Evolutionary conservation across 2,797 vertebrate species (phyloP).

Genomic region (Spheniscus humboldti): DNA sequence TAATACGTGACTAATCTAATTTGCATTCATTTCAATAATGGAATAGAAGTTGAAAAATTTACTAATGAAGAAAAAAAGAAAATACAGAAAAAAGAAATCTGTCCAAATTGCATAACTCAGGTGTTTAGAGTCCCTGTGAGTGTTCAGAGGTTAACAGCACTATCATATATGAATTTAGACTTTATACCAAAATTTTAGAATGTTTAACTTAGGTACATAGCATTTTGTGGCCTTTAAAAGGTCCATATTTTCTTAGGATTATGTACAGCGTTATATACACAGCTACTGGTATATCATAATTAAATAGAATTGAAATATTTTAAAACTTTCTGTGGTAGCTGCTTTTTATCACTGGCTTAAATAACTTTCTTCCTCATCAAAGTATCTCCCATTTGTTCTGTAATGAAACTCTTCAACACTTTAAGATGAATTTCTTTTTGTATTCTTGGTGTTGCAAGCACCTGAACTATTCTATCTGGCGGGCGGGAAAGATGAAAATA

Average conservation of each 20-base stretch:
- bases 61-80: not conserved
- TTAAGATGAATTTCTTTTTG: not conserved
- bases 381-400: not conserved
- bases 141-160: not conserved
- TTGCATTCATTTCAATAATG: not conserved
- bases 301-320: not conserved
- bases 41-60: not conserved
- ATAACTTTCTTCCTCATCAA: not conserved
- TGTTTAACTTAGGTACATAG: not conserved
- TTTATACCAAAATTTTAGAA: not conserved
- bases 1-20: not conserved
- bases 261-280: not conserved
- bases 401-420: not conserved
- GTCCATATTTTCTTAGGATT: not conserved
- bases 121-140: not conserved
- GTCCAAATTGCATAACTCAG: not conserved
- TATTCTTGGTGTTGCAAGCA: not conserved
- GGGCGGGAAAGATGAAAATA: not conserved
- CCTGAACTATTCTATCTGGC: not conserved
- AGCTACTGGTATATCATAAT: not conserved
- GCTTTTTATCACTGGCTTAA: not conserved
- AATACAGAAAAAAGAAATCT: not conserved
- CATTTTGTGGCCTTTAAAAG: not conserved
- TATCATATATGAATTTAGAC: not conserved
- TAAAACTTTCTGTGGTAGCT: not conserved